A percentile compares a stretch with the other conserved stretches of the same genome.
Evolutionary conservation across 2,888 invertebrate species (phyloP).

Genomic region (Nebria brevicollis): DNA sequence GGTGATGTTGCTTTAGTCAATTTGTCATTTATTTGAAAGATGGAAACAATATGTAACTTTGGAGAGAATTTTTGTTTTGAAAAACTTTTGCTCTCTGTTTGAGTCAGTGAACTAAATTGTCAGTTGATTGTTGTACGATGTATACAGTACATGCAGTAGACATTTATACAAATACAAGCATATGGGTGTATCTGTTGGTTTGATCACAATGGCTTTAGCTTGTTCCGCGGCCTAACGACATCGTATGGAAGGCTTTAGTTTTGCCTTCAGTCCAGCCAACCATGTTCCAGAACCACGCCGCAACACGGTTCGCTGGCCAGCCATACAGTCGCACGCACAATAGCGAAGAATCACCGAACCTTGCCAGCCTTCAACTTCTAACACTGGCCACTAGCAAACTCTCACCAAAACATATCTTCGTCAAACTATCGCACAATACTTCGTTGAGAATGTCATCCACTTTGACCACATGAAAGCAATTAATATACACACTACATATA

Average conservation of each 20-base stretch:
- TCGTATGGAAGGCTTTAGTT: slow-evolving; percentile 13
- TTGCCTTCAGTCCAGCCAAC: slow-evolving; percentile 15
- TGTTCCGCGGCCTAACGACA: slow-evolving; percentile 1
- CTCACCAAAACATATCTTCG: background rate
- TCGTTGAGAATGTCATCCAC: background rate
- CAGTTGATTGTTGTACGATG: background rate
- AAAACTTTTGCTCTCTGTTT: background rate
- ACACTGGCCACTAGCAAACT: background rate
- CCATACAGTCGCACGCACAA: background rate
- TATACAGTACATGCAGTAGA: background rate
- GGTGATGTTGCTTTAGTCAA: too few relatives aligned
- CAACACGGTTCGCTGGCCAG: slow-evolving; percentile 17
- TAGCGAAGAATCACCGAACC: background rate
- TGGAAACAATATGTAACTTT: background rate
- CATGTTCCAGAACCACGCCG: slow-evolving; percentile 8
- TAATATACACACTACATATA: too few relatives aligned
- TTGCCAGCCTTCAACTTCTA: background rate
- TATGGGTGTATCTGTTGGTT: background rate
- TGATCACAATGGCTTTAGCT: background rate
- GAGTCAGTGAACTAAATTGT: background rate
- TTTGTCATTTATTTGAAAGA: background rate
- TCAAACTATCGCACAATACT: background rate
- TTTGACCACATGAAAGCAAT: background rate
- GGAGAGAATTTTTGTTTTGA: background rate
- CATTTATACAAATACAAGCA: slow-evolving; percentile 1